Evolutionary conservation across 1,140 invertebrate species (phyloP).

Genomic region (Diorhabda elongata): DNA sequence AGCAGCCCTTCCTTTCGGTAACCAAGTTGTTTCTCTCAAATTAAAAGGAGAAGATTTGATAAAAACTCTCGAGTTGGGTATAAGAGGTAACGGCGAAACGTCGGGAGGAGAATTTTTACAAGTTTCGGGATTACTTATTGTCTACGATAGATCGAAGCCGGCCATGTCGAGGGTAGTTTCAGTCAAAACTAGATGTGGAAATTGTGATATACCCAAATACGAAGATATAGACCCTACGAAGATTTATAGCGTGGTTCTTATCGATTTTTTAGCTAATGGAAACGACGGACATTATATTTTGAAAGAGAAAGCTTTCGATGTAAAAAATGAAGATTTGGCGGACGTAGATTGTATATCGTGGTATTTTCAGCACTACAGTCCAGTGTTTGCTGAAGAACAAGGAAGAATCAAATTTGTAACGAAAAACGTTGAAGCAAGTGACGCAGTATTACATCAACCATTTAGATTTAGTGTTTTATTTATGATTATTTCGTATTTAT

Average conservation of each 20-base stretch:
- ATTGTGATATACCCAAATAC: conserved; percentile 51
- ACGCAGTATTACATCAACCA: background rate
- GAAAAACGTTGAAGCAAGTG: background rate
- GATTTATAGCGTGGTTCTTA: conserved; percentile 52
- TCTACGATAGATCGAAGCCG: conserved; percentile 52
- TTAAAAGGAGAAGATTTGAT: conserved; percentile 53
- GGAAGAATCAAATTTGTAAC: conserved; percentile 41
- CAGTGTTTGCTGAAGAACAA: conserved; percentile 47
- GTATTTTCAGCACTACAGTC: conserved; percentile 47
- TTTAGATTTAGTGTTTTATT: background rate
- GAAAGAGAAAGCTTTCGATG: conserved; percentile 37
- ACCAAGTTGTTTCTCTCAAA: conserved; percentile 50
- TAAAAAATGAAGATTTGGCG: conserved; percentile 42
- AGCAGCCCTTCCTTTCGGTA: conserved; percentile 54
- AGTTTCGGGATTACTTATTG: conserved; percentile 55
- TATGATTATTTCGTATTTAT: too few relatives aligned
- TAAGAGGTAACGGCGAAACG: conserved; percentile 48
- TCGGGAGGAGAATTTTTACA: conserved; percentile 59
- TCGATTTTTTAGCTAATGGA: conserved; percentile 48
- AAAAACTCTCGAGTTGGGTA: conserved; percentile 54
- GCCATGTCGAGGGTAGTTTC: conserved; percentile 50
- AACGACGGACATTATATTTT: conserved; percentile 53
- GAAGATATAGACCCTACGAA: conserved; percentile 45
- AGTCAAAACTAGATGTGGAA: conserved; percentile 51
- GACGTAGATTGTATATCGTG: conserved; percentile 47